phyloP scores from a whole-genome alignment of 2,888 invertebrate species.

The Barypeithes pellucidus region DNA sequence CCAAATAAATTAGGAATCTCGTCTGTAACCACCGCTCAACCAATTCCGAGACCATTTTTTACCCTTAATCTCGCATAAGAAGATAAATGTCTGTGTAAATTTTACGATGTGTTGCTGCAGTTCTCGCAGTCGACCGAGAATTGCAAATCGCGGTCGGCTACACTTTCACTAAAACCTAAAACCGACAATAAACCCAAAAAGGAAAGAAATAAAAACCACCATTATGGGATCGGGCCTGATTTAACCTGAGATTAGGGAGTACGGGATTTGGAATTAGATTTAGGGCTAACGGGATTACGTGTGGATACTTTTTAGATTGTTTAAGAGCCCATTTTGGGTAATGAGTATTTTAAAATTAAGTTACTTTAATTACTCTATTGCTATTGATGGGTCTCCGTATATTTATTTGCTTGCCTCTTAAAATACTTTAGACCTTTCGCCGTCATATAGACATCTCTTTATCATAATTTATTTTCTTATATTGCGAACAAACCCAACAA shows the following conservation, averaged over 20 bases:
- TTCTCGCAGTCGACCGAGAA: slow-evolving; percentile 51
- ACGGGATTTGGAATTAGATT: slow-evolving; percentile 51
- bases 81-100: slow-evolving; percentile 59
- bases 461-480: too few species aligned
- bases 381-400: too few species aligned
- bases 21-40: background rate
- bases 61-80: slow-evolving; percentile 36
- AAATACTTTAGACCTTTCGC: too few species aligned
- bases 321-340: slow-evolving; percentile 5
- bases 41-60: slow-evolving; percentile 32
- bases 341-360: background rate
- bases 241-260: slow-evolving; percentile 52
- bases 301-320: slow-evolving; percentile 25
- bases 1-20: background rate
- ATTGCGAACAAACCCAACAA: too few species aligned
- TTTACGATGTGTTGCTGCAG: slow-evolving; percentile 56
- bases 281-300: slow-evolving; percentile 44
- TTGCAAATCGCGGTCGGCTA: slow-evolving; percentile 58
- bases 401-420: too few species aligned
- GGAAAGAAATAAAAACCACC: slow-evolving; percentile 53
- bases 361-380: too few species aligned
- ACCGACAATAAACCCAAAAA: slow-evolving; percentile 56
- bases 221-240: slow-evolving; percentile 52
- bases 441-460: too few species aligned
- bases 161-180: slow-evolving; percentile 54